Base-by-base conservation (phyloP, 2,113 vertebrate genomes). In the Aleadryas rufinucha region DNA sequence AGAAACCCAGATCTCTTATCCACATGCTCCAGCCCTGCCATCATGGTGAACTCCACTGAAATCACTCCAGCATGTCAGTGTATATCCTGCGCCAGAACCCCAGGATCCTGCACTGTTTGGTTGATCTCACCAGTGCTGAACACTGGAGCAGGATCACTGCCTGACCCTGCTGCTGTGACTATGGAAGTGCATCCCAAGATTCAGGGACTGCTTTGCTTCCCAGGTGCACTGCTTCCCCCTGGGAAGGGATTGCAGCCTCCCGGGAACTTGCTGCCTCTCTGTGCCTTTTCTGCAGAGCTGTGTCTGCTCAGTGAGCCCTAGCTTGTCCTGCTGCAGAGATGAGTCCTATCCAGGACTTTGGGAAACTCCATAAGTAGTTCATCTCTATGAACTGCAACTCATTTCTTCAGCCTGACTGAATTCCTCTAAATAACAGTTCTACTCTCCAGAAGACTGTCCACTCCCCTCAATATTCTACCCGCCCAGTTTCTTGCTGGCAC, bases 61-160 rank as follows among this genome's bases (percentile, higher is more conserved):
- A 33, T 44, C 27, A 39, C 6, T 39, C 10, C 3, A 47, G 14
- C 26, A 26, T 7, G 2, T 28, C 31, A 66, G 30, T 47, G n/a
- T 37, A 24, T 61, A 11, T 79, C 33, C n/a, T 52, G 28, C 44
- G 42, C 68, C 37, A 49, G 22, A 22, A 59, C 3, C 6, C 6
- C 26, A 56, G 35, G 22, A 39, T 10, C 13, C 22, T 45, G 33
- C 16, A 30, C 15, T 23, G 5, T 13, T 69, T 0, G 0, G 24
- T 7, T 37, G 11, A 11, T 45, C 30, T 74, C 41, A 64, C 13
- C 0, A 0, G 14, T 42, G 17, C 11, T 47, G 9, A 60, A 17
- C 33, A 60, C 8, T 5, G 6, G 37, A 65, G 7, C 35, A 69
- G 26, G 26, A 68, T 59, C 31, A 7, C 30, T 64, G 39, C 13